phyloP scores from a whole-genome alignment of 1,140 invertebrate genomes.

The Sipha flava region DNA sequence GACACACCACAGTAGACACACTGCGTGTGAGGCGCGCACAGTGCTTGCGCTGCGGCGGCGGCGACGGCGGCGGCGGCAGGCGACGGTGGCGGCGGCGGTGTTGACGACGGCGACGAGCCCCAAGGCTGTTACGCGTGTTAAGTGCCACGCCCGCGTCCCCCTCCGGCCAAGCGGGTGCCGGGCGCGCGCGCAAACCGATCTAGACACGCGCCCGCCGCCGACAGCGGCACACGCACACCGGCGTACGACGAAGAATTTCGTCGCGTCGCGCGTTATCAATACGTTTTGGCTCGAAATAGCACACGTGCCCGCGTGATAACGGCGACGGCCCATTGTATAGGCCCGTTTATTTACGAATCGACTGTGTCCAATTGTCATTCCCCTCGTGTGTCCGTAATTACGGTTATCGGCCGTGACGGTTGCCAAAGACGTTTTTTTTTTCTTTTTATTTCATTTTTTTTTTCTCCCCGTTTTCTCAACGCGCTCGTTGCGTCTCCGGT shows the following conservation, averaged over 20 bases:
- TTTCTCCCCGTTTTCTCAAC: background rate
- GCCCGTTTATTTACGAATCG: too few species aligned
- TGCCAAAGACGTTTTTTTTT: background rate
- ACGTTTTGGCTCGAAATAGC: background rate
- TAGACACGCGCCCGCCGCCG: background rate
- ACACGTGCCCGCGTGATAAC: background rate
- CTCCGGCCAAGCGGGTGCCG: background rate
- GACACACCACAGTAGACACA: background rate
- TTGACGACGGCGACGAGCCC: background rate
- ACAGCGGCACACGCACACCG: too few species aligned
- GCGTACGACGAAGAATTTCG: background rate
- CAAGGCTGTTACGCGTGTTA: slow-evolving; percentile 25
- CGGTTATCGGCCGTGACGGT: background rate
- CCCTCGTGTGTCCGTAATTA: background rate
- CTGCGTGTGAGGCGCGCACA: background rate
- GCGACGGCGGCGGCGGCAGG: background rate
- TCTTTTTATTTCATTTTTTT: background rate
- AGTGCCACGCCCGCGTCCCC: slow-evolving; percentile 27
- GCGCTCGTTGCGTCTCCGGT: background rate
- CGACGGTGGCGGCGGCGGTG: background rate
- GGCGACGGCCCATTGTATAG: background rate
- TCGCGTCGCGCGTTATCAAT: background rate
- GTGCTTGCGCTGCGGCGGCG: background rate
- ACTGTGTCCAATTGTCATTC: too few species aligned
- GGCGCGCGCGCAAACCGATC: slow-evolving; percentile 1